Evolutionary conservation across 2,113 vertebrate genomes (phyloP).

Genomic region (Trogon surrucura): DNA sequence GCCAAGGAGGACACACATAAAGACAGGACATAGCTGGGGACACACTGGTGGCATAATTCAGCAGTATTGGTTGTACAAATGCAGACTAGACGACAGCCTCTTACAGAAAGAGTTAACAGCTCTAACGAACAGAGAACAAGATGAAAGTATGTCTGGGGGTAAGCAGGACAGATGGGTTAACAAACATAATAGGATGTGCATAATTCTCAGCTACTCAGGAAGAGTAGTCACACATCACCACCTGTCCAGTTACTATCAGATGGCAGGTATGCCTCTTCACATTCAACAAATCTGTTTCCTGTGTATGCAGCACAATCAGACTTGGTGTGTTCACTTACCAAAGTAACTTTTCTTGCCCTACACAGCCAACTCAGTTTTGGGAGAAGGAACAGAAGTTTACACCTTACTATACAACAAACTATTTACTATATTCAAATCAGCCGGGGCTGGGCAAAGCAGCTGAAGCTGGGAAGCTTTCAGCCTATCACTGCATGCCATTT

Average conservation of each 20-base stretch:
- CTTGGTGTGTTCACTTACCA: not conserved
- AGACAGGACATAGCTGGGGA: not conserved
- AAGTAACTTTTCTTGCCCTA: not conserved
- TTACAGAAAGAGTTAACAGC: constrained; percentile 7
- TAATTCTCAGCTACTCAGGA: constrained; percentile 57
- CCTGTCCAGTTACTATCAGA: constrained; percentile 51
- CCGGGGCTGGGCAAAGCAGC: not conserved
- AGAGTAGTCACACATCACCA: constrained; percentile 43
- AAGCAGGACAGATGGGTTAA: constrained; percentile 59
- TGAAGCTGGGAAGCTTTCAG: not conserved
- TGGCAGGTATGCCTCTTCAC: constrained; percentile 45
- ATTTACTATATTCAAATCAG: not conserved
- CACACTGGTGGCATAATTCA: not conserved
- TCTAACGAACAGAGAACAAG: not conserved
- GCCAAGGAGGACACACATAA: not conserved
- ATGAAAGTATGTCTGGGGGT: not conserved
- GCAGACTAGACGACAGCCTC: not conserved
- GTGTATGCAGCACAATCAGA: not conserved
- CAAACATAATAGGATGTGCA: constrained; percentile 57
- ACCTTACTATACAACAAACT: not conserved
- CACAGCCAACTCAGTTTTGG: not conserved
- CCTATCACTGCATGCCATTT: not conserved
- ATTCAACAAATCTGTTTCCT: constrained; percentile 49
- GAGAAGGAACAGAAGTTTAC: not conserved
- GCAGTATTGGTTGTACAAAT: not conserved